Conservation (phyloP, 2,888 invertebrate species). For the Meiosimyza decipiens region DNA sequence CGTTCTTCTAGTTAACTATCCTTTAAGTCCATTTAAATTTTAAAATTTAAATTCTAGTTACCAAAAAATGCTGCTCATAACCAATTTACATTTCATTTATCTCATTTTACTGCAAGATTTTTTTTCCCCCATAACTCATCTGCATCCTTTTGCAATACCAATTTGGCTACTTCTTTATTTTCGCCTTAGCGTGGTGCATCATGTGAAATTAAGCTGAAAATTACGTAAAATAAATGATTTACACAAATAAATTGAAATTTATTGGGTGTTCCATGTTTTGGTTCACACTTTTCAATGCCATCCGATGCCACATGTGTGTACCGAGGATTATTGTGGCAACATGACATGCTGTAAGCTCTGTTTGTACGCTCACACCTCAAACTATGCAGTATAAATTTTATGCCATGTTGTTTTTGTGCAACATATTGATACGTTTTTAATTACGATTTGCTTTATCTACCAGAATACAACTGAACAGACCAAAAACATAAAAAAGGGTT, state of each 20-base stretch:
- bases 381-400: conserved; percentile 30
- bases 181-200: not conserved
- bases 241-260: conserved; percentile 66
- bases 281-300: not conserved
- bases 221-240: conserved; percentile 65
- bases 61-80: not conserved
- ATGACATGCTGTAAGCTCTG: conserved; percentile 24
- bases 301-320: conserved; percentile 22
- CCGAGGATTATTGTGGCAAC: conserved; percentile 25
- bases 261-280: conserved; percentile 42
- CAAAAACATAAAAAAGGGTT: not conserved
- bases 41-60: too few species aligned
- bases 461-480: conserved; percentile 1
- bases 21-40: not conserved
- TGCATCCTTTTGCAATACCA: not conserved
- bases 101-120: too few species aligned
- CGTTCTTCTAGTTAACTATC: too few species aligned
- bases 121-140: too few species aligned
- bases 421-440: conserved; percentile 38
- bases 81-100: not conserved
- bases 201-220: conserved; percentile 49
- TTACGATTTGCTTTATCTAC: conserved; percentile 26
- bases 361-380: not conserved
- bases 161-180: not conserved
- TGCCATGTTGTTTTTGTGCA: conserved; percentile 59